Conservation (phyloP, 2,888 invertebrate species). For the Pseudolycoriella hygida region DNA sequence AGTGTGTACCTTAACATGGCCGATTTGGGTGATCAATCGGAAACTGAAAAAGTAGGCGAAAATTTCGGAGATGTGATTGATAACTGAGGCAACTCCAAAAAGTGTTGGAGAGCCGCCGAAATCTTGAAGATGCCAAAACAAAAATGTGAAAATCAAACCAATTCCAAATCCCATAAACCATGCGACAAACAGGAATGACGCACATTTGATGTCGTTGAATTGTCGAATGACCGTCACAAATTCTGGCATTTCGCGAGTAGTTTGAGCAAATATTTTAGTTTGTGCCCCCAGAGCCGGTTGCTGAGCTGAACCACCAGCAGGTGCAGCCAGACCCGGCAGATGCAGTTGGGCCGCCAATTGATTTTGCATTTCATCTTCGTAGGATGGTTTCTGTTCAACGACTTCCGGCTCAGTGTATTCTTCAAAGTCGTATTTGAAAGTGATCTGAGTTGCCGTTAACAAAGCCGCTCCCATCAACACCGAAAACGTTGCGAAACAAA, state of each 20-base stretch:
- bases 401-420: slow-evolving; percentile 29
- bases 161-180: slow-evolving; percentile 99
- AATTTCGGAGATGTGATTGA: slow-evolving; percentile 97
- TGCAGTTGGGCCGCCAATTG: slow-evolving; percentile 70
- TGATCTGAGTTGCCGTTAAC: slow-evolving; percentile 68
- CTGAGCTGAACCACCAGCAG: slow-evolving; percentile 22
- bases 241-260: slow-evolving; percentile 77
- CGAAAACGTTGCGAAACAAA: slow-evolving; percentile 95
- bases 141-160: slow-evolving; percentile 94
- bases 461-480: slow-evolving; percentile 92
- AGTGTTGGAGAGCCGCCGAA: slow-evolving; percentile 92
- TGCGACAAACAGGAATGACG: slow-evolving; percentile 84
- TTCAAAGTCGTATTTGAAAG: slow-evolving; percentile 40
- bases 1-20: slow-evolving; percentile 73
- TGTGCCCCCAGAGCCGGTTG: slow-evolving; percentile 31
- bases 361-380: slow-evolving; percentile 57
- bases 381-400: slow-evolving; percentile 29
- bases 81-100: slow-evolving; percentile 95
- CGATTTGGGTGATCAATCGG: slow-evolving; percentile 82
- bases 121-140: slow-evolving; percentile 96
- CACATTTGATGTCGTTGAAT: slow-evolving; percentile 78
- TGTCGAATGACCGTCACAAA: slow-evolving; percentile 85
- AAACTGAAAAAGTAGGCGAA: slow-evolving; percentile 97
- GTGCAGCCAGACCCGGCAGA: slow-evolving; percentile 43
- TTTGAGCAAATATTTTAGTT: slow-evolving; percentile 85